Evolutionary conservation across 1,140 invertebrate genomes (phyloP).

Genomic region (Saccostrea echinata): DNA sequence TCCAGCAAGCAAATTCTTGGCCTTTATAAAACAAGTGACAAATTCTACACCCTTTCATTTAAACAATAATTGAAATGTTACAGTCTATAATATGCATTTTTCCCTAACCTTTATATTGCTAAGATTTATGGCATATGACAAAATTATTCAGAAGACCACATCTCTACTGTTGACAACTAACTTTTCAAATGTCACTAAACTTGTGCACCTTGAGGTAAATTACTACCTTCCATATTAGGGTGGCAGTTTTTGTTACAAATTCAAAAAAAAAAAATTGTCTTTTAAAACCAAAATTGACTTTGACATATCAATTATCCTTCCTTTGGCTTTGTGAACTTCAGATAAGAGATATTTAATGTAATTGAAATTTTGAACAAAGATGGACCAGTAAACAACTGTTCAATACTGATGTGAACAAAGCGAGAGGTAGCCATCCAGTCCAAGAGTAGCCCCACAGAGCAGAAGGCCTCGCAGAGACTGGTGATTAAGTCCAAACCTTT

Average conservation of each 20-base stretch:
- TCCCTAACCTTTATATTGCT: not conserved
- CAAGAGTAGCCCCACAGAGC: slow-evolving; percentile 7
- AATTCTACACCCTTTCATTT: no score
- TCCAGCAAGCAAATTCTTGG: no score
- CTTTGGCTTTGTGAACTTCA: slow-evolving; percentile 8
- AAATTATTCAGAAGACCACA: not conserved
- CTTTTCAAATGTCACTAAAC: not conserved
- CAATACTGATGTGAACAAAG: slow-evolving; percentile 13
- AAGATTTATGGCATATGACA: slow-evolving; percentile 3
- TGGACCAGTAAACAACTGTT: not conserved
- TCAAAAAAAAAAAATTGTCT: not conserved
- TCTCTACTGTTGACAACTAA: not conserved
- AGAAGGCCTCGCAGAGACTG: not conserved
- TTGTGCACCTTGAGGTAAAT: slow-evolving; percentile 20
- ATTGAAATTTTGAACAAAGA: slow-evolving; percentile 27
- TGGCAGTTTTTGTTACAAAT: slow-evolving; percentile 4
- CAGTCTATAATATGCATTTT: not conserved
- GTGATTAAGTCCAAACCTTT: slow-evolving; percentile 32
- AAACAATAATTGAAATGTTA: no score
- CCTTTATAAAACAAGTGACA: no score
- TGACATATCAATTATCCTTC: slow-evolving; percentile 37
- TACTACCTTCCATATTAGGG: not conserved
- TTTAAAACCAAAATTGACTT: slow-evolving; percentile 12
- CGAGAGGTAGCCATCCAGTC: not conserved
- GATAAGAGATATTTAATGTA: slow-evolving; percentile 26